Evolutionary conservation across 30 jellyfish, hydroid and myxozoan genomes (phyloP), one percentile per base, ranked within the genome.

Genomic region (Hydractinia echinata): DNA sequence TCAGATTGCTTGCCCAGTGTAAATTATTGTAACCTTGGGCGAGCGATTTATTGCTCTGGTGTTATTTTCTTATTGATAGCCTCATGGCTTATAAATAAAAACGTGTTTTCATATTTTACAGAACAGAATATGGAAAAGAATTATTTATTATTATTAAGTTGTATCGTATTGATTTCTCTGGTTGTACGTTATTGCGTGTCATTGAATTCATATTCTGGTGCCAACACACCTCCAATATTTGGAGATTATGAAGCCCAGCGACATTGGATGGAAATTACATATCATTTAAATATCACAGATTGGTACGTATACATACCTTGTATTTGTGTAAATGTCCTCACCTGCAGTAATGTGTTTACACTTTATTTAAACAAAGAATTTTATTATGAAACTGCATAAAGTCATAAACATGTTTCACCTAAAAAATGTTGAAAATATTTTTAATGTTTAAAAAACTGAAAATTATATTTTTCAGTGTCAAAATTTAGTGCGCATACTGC

Each of bases 241-340:
- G 99, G 99, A 54, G 99, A 94, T 79, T 94, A 87, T 84, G 99
- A 94, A 66, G 99, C 99, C 10, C 99, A 94, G 72, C 73, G 99
- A 52, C 99, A 94, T 79, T 94, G 99, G 99, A 94, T 94, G 99
- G 99, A 94, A 74, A 94, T 94, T 21, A 94, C 99, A 9, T 88
- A 56, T 54, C 88, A 88, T 67, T 73, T 94, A 76, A 96, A 96
- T 18, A 79, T 79, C 51, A 83, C 64, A 5, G 93, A 88, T 54
- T 94, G 99, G 99, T 94, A 67, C 14, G 56, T 30, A 30, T 30
- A 30, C 44, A 30, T 30, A 30, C 44, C 44, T 30, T 30, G 44
- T 30, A 30, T 30, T 30, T 30, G 44, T 30, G 44, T 30, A 30
- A 30, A 30, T 30, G 44, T n/a, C n/a, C n/a, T n/a, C n/a, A n/a